Percentiles rank a stretch among this genome's conserved stretches.
Conservation (phyloP, 2,113 vertebrate species). For the Nyctereutes procyonoides region DNA sequence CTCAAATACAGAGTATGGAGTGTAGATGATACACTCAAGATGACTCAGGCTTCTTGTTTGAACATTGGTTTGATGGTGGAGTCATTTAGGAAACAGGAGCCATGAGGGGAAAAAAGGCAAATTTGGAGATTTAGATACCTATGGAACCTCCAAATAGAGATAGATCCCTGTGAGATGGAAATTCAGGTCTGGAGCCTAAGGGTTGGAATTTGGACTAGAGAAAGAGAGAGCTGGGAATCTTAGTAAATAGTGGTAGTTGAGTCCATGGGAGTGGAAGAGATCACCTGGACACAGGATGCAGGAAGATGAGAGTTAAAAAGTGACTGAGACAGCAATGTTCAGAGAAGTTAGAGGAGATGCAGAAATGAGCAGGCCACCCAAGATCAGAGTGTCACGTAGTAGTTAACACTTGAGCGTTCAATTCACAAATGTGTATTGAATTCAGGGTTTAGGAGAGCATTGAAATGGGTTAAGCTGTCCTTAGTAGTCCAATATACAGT, state of each 20-base stretch:
- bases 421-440: background rate
- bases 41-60: background rate
- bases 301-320: background rate
- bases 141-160: background rate
- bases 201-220: background rate
- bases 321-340: background rate
- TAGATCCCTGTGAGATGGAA: background rate
- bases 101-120: background rate
- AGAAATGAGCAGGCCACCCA: too few species aligned
- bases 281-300: background rate
- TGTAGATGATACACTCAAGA: background rate
- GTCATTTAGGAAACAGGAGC: background rate
- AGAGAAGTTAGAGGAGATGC: background rate
- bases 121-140: background rate
- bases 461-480: background rate
- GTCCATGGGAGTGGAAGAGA: background rate
- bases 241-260: background rate
- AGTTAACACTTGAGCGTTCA: background rate
- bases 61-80: background rate
- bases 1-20: background rate
- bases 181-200: background rate
- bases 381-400: background rate
- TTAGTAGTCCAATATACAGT: background rate
- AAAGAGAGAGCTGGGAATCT: background rate
- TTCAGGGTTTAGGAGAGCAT: background rate